These are phyloP conservation scores for Petrolisthes cinctipes DNA, from an alignment of 2,888 invertebrate species.

Conservation along the genomic window DNA sequence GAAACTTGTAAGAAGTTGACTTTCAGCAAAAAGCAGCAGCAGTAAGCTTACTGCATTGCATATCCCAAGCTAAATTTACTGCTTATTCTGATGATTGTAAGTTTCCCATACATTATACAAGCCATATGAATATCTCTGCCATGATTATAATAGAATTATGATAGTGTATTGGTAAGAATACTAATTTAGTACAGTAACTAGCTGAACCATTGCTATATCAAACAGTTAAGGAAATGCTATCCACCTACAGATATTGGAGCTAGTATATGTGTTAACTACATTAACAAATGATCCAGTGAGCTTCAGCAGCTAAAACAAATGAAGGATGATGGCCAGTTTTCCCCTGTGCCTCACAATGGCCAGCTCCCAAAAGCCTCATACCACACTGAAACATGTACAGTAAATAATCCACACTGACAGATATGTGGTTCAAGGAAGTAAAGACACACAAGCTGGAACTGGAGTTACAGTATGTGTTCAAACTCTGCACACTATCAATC, in stretches of 20 bases:
- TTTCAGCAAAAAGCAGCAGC: constrained; percentile 6
- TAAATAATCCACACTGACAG: too few relatives aligned
- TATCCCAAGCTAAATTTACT: constrained; percentile 22
- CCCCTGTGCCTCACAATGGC: constrained; percentile 9
- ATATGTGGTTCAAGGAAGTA: too few relatives aligned
- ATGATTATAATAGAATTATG: too few relatives aligned
- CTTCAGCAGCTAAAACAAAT: background rate
- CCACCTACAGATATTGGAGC: background rate
- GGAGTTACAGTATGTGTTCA: too few relatives aligned
- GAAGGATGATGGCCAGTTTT: constrained; percentile 22
- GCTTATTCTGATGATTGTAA: constrained; percentile 9
- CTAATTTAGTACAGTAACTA: background rate
- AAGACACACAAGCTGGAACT: too few relatives aligned
- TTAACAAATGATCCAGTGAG: constrained; percentile 3
- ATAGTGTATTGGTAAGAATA: too few relatives aligned
- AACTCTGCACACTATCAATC: too few relatives aligned
- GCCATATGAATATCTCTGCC: background rate
- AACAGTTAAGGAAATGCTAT: background rate
- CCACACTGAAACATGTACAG: background rate
- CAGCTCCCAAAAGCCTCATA: background rate
- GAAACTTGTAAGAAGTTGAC: background rate
- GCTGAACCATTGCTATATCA: background rate
- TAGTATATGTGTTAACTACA: background rate
- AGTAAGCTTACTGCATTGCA: constrained; percentile 31
- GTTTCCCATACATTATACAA: constrained; percentile 18